A percentile compares a stretch with the other conserved stretches of the same genome.
Conservation (phyloP, 53 echinoderm and acorn worm species). For the Antedon mediterranea region DNA sequence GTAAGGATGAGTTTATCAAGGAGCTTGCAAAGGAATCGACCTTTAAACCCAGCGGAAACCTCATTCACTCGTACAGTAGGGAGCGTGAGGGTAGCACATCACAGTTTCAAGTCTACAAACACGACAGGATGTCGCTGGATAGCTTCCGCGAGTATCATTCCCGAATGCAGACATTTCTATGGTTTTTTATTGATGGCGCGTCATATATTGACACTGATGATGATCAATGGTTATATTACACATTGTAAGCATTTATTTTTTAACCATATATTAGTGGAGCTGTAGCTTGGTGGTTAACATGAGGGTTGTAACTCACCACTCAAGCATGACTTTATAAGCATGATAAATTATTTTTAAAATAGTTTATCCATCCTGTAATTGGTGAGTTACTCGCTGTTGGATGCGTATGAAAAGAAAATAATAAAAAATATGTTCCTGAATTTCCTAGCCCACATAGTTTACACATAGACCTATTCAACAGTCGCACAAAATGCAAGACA, state of each 20-base stretch:
- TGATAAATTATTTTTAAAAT: too few relatives aligned
- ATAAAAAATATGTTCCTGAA: too few relatives aligned
- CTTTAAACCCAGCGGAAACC: conserved; percentile 53
- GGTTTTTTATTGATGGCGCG: conserved; percentile 86
- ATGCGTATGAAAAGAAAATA: too few relatives aligned
- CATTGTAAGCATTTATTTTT: conserved; percentile 50
- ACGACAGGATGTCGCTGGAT: conserved; percentile 28
- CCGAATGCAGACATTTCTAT: conserved; percentile 74
- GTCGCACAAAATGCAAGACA: too few relatives aligned
- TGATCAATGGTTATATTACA: conserved; percentile 67
- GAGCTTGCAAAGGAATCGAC: conserved; percentile 38
- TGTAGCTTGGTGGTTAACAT: too few relatives aligned
- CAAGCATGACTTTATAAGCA: too few relatives aligned
- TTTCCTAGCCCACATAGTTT: too few relatives aligned
- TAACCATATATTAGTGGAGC: too few relatives aligned
- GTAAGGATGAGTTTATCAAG: conserved; percentile 53
- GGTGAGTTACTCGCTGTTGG: too few relatives aligned
- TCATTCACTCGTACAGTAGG: conserved; percentile 56
- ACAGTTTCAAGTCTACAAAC: conserved; percentile 73
- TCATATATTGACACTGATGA: conserved; percentile 84
- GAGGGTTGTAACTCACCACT: too few relatives aligned
- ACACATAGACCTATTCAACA: too few relatives aligned
- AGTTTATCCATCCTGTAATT: too few relatives aligned
- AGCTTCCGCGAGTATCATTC: conserved; percentile 56
- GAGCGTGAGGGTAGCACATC: conserved; percentile 15